Conservation (phyloP, 2,113 vertebrate species). For the Eublepharis macularius region DNA sequence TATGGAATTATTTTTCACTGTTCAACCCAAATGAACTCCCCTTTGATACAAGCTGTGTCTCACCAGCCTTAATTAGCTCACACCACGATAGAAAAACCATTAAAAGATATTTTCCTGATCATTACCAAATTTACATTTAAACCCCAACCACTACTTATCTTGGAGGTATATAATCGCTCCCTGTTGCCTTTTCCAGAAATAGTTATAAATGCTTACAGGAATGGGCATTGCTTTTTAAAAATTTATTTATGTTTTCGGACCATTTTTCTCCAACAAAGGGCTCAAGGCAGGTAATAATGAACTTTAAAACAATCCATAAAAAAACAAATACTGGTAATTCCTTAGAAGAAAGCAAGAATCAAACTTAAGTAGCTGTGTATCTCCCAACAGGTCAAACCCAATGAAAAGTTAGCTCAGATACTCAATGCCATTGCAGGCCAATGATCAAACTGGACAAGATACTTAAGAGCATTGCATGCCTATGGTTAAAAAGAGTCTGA, state of each 20-base stretch:
- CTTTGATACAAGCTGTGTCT: conserved; percentile 49
- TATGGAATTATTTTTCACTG: conserved; percentile 39
- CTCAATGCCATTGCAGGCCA: no score
- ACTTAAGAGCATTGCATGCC: no score
- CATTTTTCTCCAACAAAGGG: no score
- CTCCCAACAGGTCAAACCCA: no score
- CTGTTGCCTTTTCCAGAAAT: conserved; percentile 38
- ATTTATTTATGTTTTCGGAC: conserved; percentile 9
- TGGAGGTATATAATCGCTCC: neutral
- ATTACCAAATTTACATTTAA: conserved; percentile 61
- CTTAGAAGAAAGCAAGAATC: no score
- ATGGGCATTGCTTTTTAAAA: conserved; percentile 33
- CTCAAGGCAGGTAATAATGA: no score
- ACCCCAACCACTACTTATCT: conserved; percentile 67
- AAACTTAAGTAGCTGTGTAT: no score
- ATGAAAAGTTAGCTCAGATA: no score
- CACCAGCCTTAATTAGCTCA: conserved; percentile 54
- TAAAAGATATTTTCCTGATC: conserved; percentile 58
- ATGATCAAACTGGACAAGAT: no score
- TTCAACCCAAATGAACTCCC: conserved; percentile 41
- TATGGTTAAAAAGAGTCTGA: no score
- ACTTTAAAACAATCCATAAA: no score
- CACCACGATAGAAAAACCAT: conserved; percentile 52
- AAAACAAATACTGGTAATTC: no score
- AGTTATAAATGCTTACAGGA: conserved; percentile 52